Percentiles rank a stretch among this genome's conserved stretches.
These are phyloP conservation scores for Bolinopsis microptera DNA, from an alignment of 37 sponge, comb jelly and placozoan species.

Conservation along the genomic window DNA sequence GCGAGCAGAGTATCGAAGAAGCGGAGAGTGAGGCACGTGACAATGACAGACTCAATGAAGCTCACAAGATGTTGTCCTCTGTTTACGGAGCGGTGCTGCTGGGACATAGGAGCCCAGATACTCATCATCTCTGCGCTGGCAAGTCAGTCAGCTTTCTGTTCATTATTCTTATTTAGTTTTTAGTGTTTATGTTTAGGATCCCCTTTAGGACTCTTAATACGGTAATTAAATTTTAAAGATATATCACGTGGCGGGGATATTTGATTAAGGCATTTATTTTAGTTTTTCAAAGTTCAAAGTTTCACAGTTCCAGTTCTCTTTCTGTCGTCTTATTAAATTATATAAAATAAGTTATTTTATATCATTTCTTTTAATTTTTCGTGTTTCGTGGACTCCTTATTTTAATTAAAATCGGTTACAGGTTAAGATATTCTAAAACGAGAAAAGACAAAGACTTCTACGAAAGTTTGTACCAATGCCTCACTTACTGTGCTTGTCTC, in stretches of 20 bases:
- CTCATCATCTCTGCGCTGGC: conserved; percentile 38
- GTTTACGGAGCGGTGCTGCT: conserved; percentile 33
- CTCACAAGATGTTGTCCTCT: conserved; percentile 55
- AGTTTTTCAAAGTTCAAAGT: too few relatives aligned
- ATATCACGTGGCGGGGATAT: too few relatives aligned
- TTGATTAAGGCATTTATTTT: too few relatives aligned
- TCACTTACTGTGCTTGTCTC: conserved; percentile 4
- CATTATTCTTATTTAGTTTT: background rate
- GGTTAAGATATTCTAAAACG: conserved; percentile 44
- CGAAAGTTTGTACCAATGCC: conserved; percentile 23
- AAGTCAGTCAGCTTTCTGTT: background rate
- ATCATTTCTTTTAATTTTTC: too few relatives aligned
- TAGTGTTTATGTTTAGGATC: too few relatives aligned
- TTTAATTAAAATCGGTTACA: background rate
- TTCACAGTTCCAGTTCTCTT: too few relatives aligned
- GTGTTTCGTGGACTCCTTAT: too few relatives aligned
- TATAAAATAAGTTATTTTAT: too few relatives aligned
- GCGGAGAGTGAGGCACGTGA: background rate
- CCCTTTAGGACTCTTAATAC: too few relatives aligned
- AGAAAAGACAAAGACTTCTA: conserved; percentile 59
- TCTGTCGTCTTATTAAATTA: too few relatives aligned
- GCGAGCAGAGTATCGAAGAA: conserved; percentile 40
- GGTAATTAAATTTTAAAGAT: too few relatives aligned
- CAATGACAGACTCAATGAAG: background rate
- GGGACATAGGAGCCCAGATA: conserved; percentile 13